These are phyloP conservation scores for Psilanteris sp. DNA, from an alignment of 1,140 invertebrate species.

Conservation along the genomic window DNA sequence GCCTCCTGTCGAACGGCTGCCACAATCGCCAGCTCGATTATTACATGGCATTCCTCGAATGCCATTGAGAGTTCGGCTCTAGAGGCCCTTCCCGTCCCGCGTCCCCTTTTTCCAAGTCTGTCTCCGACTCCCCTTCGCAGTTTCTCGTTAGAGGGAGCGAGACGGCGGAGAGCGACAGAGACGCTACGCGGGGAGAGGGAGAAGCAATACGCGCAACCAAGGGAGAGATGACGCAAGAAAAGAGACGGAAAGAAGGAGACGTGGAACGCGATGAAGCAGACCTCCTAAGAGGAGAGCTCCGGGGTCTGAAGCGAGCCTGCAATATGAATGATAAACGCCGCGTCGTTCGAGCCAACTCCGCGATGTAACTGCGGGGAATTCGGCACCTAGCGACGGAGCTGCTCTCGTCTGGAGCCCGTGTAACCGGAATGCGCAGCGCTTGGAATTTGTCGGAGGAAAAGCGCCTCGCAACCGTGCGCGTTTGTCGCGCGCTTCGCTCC, in stretches of 20 bases:
- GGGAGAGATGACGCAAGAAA: background rate
- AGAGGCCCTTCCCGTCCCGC: conserved; percentile 41
- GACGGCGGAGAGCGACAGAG: too few species aligned
- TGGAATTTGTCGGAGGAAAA: conserved; percentile 23
- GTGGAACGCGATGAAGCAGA: conserved; percentile 22
- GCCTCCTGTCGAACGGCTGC: conserved; percentile 70
- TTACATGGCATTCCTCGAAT: conserved; percentile 79
- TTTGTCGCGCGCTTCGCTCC: too few species aligned
- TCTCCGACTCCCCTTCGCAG: conserved; percentile 45
- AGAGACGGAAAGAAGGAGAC: conserved; percentile 2
- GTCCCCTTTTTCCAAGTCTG: conserved; percentile 56
- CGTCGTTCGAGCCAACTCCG: conserved; percentile 6
- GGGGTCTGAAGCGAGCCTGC: conserved; percentile 57
- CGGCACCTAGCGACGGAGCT: too few species aligned
- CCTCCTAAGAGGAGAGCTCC: conserved; percentile 56
- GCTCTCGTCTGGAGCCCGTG: background rate
- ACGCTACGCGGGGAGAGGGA: too few species aligned
- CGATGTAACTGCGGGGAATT: too few species aligned
- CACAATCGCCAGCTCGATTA: conserved; percentile 74
- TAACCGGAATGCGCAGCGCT: conserved; percentile 14
- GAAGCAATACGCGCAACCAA: background rate
- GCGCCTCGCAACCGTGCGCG: too few species aligned
- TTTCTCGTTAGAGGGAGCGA: conserved; percentile 41
- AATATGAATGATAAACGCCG: conserved; percentile 69
- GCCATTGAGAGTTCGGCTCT: conserved; percentile 70